Conservation (phyloP, 2,888 invertebrate genomes). For the Lapara coniferarum region DNA sequence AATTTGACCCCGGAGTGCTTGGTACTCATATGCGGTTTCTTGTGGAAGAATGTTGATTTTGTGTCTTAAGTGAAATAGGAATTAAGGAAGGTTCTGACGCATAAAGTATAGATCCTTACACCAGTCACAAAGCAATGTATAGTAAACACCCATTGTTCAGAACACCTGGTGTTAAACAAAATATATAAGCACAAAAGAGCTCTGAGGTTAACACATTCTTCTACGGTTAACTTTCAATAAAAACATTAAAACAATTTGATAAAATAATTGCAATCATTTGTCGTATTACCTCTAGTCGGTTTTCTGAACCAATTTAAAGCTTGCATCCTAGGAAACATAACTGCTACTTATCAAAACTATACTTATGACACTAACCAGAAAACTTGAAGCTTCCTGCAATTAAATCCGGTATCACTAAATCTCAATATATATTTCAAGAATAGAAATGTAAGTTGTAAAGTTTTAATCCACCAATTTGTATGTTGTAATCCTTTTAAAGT, state of each 20-base stretch:
- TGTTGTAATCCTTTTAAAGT: conserved; percentile 36
- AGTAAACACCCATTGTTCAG: too few species aligned
- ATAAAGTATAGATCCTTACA: too few species aligned
- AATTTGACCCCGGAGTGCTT: background rate
- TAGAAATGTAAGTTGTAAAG: conserved; percentile 19
- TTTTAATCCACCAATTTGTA: conserved; percentile 27
- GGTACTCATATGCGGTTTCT: background rate
- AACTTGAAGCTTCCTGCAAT: background rate
- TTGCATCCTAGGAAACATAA: background rate
- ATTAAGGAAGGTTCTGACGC: background rate
- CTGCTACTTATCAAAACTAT: background rate
- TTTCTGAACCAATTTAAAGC: background rate
- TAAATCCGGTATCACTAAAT: background rate
- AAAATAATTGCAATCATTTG: background rate
- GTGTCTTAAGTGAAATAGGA: background rate
- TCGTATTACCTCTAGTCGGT: background rate
- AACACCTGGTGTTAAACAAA: too few species aligned
- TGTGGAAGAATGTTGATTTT: background rate
- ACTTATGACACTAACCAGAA: background rate
- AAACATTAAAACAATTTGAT: background rate
- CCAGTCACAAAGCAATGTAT: too few species aligned
- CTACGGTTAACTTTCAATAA: too few species aligned
- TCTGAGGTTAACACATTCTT: too few species aligned
- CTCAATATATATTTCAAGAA: conserved; percentile 6
- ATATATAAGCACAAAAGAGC: too few species aligned